phyloP scores from a whole-genome alignment of 2,113 vertebrate genomes.

The Pygathrix nemaeus region DNA sequence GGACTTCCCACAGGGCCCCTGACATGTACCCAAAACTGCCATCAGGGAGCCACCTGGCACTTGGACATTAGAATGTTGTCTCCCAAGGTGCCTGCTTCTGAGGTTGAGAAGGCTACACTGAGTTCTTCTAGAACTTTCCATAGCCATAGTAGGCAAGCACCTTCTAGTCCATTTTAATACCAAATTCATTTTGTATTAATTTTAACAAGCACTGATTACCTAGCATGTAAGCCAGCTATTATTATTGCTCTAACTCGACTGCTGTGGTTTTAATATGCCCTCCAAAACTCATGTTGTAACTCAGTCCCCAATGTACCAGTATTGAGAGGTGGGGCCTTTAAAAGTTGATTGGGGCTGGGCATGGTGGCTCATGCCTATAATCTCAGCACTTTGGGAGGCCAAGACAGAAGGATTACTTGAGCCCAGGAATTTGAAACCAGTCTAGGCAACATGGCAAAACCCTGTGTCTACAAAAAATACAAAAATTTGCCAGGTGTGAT shows the following conservation, averaged over 20 bases:
- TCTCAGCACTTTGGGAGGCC: too few species aligned
- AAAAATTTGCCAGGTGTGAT: too few species aligned
- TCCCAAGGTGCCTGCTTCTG: neutral
- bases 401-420: too few species aligned
- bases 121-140: conserved; percentile 45
- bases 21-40: neutral
- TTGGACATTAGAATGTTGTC: neutral
- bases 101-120: neutral
- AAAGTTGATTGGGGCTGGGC: too few species aligned
- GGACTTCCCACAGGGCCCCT: neutral
- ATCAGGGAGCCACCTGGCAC: neutral
- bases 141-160: neutral
- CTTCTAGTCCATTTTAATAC: neutral
- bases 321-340: neutral
- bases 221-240: neutral
- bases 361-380: too few species aligned
- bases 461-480: too few species aligned
- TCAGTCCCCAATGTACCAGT: neutral
- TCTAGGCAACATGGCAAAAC: too few species aligned
- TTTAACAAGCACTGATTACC: neutral
- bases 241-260: neutral
- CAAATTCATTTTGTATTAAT: neutral
- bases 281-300: neutral
- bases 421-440: too few species aligned
- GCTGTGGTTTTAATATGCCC: neutral